Conservation (phyloP, 2,888 invertebrate species). For the Ectropis crepuscularia region DNA sequence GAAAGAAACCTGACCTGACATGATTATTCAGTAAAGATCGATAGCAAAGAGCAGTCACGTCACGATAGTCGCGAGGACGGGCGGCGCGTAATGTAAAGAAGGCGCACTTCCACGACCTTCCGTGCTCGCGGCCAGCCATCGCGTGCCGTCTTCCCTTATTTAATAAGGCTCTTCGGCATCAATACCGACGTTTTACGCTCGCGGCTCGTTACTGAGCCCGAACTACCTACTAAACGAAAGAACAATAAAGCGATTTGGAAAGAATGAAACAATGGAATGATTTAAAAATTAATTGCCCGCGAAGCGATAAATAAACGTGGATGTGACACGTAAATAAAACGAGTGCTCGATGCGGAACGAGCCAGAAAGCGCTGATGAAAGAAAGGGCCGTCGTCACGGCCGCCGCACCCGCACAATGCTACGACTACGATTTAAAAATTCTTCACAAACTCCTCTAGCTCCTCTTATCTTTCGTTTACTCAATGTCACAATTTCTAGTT, state of each 20-base stretch:
- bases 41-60: slow-evolving; percentile 49
- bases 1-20: slow-evolving; percentile 31
- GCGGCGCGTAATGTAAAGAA: slow-evolving; percentile 39
- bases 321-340: slow-evolving; percentile 75
- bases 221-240: slow-evolving; percentile 41
- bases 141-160: slow-evolving; percentile 71
- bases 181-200: slow-evolving; percentile 48
- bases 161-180: slow-evolving; percentile 60
- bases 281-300: slow-evolving; percentile 77
- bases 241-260: slow-evolving; percentile 45
- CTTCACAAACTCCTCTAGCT: slow-evolving; percentile 63
- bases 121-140: slow-evolving; percentile 54
- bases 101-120: slow-evolving; percentile 32
- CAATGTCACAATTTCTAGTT: slow-evolving; percentile 61
- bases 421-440: slow-evolving; percentile 65
- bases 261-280: slow-evolving; percentile 63
- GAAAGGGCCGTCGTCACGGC: slow-evolving; percentile 73
- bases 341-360: slow-evolving; percentile 70
- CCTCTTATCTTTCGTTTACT: slow-evolving; percentile 70
- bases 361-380: slow-evolving; percentile 50
- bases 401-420: slow-evolving; percentile 68
- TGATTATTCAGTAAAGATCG: slow-evolving; percentile 40
- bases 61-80: slow-evolving; percentile 45
- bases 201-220: slow-evolving; percentile 41
- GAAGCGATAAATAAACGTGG: slow-evolving; percentile 75